A percentile compares a stretch with the other conserved stretches of the same genome.
These are phyloP conservation scores for Lycocorax pyrrhopterus DNA, from an alignment of 2,113 vertebrate genomes.

Conservation along the genomic window DNA sequence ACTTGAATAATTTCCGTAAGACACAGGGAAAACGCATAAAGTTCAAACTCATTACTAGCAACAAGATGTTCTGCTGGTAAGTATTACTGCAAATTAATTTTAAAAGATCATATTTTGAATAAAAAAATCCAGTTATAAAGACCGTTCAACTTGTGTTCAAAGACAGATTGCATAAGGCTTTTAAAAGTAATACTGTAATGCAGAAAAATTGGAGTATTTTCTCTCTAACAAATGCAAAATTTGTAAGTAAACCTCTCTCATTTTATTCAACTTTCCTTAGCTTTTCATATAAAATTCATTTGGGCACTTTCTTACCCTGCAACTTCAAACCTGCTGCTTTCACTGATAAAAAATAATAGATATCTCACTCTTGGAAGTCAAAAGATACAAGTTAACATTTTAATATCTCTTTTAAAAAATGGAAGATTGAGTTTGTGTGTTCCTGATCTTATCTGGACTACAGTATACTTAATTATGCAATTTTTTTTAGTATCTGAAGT, in stretches of 20 bases:
- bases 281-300: not conserved
- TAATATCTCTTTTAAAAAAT: not conserved
- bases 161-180: not conserved
- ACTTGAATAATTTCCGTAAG: not conserved
- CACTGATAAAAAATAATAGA: not conserved
- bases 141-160: not conserved
- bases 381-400: not conserved
- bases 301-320: not conserved
- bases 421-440: not conserved
- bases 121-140: not conserved
- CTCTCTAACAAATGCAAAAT: not conserved
- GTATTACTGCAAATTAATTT: not conserved
- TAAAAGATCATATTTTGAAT: not conserved
- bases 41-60: not conserved
- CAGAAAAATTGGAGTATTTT: not conserved
- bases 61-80: not conserved
- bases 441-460: not conserved
- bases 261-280: not conserved
- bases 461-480: not conserved
- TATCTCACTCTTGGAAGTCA: not conserved
- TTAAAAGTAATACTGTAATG: not conserved
- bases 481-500: not conserved
- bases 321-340: not conserved
- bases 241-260: not conserved
- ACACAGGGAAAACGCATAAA: not conserved